phyloP scores from a whole-genome alignment of 2,113 vertebrate genomes.

The Colaptes auratus region DNA sequence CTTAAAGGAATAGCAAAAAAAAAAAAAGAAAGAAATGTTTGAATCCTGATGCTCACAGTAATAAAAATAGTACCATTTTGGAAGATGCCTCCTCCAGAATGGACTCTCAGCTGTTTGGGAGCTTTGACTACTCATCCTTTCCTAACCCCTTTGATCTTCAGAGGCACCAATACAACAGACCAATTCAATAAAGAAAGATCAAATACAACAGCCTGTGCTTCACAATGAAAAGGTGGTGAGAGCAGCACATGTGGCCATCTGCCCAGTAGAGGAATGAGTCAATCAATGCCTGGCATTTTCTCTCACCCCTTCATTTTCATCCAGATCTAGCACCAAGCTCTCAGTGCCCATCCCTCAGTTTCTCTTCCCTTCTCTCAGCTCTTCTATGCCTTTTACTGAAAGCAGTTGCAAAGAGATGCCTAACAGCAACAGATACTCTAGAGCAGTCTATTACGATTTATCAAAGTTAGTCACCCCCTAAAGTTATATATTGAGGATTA shows the following conservation, averaged over 20 bases:
- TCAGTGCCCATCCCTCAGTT: not conserved
- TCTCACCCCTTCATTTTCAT: not conserved
- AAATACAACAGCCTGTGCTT: not conserved
- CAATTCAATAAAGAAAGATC: not conserved
- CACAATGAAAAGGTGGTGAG: conserved; percentile 38
- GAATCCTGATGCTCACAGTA: not conserved
- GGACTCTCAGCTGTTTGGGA: not conserved
- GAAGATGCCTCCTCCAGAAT: conserved; percentile 3
- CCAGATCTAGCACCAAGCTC: not conserved
- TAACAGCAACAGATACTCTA: conserved; percentile 3
- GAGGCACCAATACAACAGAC: not conserved
- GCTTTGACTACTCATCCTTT: not conserved
- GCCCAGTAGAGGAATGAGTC: conserved; percentile 7
- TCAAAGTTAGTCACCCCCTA: not conserved
- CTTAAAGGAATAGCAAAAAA: not conserved
- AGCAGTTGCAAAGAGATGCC: not conserved
- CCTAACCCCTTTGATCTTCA: conserved; percentile 26
- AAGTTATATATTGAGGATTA: not conserved
- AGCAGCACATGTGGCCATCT: conserved; percentile 19
- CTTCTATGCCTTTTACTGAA: not conserved
- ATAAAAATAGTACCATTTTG: not conserved
- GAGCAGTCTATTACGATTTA: not conserved
- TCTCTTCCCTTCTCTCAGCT: not conserved
- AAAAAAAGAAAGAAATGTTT: not conserved
- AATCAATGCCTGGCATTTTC: conserved; percentile 7